A percentile compares a stretch with the other conserved stretches of the same genome.
phyloP scores from a whole-genome alignment of 2,888 invertebrate genomes.

The Lampropteryx suffumata region DNA sequence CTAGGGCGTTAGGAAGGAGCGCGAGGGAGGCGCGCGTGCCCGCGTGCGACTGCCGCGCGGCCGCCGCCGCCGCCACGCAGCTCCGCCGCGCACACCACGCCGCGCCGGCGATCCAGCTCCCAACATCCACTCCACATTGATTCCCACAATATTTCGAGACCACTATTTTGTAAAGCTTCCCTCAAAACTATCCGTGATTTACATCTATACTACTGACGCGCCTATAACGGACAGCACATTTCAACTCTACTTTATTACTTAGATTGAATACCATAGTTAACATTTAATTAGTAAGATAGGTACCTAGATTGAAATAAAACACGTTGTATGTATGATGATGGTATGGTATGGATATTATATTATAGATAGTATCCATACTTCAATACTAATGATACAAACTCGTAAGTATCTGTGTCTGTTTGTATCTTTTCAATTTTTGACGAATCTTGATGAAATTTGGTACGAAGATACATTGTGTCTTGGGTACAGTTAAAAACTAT shows the following conservation, averaged over 20 bases:
- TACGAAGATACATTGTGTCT: no score
- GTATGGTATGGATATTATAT: no score
- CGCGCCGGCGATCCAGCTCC: conserved; percentile 45
- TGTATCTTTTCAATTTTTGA: no score
- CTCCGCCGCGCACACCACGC: conserved; percentile 24
- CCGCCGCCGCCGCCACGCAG: conserved; percentile 39
- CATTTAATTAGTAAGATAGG: no score
- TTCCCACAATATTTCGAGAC: conserved; percentile 36
- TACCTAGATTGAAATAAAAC: no score
- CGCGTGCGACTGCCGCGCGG: conserved; percentile 74
- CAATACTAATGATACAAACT: no score
- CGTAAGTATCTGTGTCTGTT: no score
- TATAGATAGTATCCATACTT: no score
- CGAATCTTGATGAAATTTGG: no score
- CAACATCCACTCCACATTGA: conserved; percentile 43
- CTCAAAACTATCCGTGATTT: conserved; percentile 16
- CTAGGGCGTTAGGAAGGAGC: conserved; percentile 52
- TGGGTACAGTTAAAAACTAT: no score
- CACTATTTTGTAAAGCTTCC: conserved; percentile 26
- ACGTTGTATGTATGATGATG: no score
- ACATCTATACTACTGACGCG: background rate
- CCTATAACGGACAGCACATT: background rate
- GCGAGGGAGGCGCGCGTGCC: conserved; percentile 74
- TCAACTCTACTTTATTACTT: background rate
- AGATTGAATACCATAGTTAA: no score